Base-by-base conservation (phyloP, 2,113 vertebrate genomes). In the Gracilinanus agilis region DNA sequence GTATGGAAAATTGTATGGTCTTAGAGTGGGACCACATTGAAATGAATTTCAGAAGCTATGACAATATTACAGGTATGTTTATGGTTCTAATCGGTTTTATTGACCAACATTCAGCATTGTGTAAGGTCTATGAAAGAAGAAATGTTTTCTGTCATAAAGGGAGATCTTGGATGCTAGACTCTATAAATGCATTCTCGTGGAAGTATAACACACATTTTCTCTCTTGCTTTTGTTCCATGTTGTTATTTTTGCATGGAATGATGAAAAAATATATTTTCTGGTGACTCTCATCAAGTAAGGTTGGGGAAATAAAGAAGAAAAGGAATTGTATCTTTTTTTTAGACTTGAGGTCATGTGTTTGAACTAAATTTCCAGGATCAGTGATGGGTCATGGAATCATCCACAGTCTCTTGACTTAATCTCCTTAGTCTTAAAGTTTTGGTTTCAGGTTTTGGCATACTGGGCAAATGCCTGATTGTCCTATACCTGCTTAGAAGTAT, bases 11-110 rank as follows among this genome's bases (percentile, higher is more conserved):
- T 98, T 99, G 99, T 97, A 99, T 99, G 99, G 99, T 99, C 92
- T 98, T 99, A 92, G 99, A 99, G 94, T 99, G 99, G 99, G 99
- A 99, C 97, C 99, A 99, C 98, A 99, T 99, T 89, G 99, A 99
- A 96, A 99, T 99, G 99, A 99, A 99, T 97, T 99, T 99, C 98
- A 99, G 99, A 98, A 99, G 98, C 95, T 99, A 99, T 0, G 99
- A 99, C 98, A 99, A 99, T 90, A 99, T 99, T 96, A 99, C 99
- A 98, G 99, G 99, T 99, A 98, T 54, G 98, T 56, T 54, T 24
- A 91, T 19, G 90, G 34, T 56, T 88, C 8, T 44, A 44, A 19
- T 44, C 24, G 16, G 44, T 3, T 9, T 7, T 34, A 16, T 0
- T 23, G n/a, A 29, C 5, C 91, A 55, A 0, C 0, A 12, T 49